Conservation (phyloP, 2,888 invertebrate genomes). For the Lasius platythorax region DNA sequence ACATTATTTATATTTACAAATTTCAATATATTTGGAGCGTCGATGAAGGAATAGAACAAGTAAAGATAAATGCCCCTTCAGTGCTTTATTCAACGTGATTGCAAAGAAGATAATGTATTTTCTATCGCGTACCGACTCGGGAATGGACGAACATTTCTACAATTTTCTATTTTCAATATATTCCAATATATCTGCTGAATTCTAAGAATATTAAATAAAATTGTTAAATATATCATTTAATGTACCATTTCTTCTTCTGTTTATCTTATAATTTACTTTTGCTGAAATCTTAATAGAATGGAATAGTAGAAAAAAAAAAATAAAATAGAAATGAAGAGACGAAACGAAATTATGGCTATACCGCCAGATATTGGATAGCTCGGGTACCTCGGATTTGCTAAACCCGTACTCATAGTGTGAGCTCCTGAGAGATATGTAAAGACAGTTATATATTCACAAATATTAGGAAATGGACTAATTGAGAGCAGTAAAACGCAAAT, state of each 20-base stretch:
- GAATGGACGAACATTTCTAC: not conserved
- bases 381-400: too few species aligned
- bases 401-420: too few species aligned
- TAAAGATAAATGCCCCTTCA: conserved; percentile 89
- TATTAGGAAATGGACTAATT: too few species aligned
- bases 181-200: not conserved
- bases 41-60: conserved; percentile 94
- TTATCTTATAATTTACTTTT: not conserved
- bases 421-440: too few species aligned
- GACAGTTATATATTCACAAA: too few species aligned
- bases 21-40: conserved; percentile 94
- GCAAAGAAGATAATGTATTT: not conserved
- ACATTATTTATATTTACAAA: conserved; percentile 91
- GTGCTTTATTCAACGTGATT: not conserved
- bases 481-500: too few species aligned
- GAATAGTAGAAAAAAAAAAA: not conserved
- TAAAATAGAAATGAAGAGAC: not conserved
- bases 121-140: not conserved
- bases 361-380: too few species aligned
- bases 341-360: too few species aligned
- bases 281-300: not conserved
- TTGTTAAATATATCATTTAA: conserved; percentile 8
- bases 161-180: conserved; percentile 10
- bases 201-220: conserved; percentile 7
- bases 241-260: not conserved